Conservation (phyloP, 2,113 vertebrate species). For the Caretta caretta region DNA sequence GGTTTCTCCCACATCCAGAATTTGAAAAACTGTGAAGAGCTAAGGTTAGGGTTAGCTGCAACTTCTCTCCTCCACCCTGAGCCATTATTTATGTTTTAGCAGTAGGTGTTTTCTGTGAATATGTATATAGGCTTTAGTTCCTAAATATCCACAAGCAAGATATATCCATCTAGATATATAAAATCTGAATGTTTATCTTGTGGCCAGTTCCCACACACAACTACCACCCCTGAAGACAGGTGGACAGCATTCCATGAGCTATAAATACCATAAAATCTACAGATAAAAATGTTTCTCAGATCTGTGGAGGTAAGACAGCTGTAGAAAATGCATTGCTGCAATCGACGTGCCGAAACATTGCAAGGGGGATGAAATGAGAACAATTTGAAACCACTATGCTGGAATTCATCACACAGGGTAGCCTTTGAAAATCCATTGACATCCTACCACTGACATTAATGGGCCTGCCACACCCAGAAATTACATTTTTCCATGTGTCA, state of each 20-base stretch:
- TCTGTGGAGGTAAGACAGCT: background rate
- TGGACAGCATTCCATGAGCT: background rate
- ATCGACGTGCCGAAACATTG: background rate
- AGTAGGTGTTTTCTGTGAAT: background rate
- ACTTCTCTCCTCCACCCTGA: background rate
- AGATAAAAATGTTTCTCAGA: background rate
- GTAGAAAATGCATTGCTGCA: background rate
- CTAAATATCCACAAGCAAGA: background rate
- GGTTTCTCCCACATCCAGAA: background rate
- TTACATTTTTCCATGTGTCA: background rate
- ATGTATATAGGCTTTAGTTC: background rate
- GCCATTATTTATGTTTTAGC: background rate
- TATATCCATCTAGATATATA: background rate
- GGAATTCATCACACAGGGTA: background rate
- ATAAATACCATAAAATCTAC: background rate
- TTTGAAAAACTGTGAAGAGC: background rate
- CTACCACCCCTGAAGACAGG: background rate
- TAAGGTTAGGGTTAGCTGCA: background rate
- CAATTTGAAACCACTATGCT: background rate
- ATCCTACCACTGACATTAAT: background rate
- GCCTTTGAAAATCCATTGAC: slow-evolving; percentile 11
- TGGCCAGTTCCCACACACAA: background rate
- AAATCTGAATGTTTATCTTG: background rate
- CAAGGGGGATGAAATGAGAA: background rate
- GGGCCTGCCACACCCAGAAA: background rate